Evolutionary conservation across 2,797 vertebrate genomes (phyloP).

Genomic region (Steatocranus sp.): DNA sequence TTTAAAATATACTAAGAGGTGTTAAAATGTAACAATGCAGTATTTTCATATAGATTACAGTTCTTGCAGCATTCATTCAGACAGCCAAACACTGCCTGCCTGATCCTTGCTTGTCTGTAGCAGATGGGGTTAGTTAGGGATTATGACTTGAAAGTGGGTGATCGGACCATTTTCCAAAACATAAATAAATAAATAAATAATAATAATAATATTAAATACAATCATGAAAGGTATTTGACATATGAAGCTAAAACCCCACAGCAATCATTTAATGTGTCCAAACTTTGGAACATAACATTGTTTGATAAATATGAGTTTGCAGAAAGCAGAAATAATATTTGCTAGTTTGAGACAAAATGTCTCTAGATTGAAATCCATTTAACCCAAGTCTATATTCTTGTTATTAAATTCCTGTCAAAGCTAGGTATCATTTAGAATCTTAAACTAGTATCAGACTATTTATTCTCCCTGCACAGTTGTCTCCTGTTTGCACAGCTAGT

Average conservation of each 20-base stretch:
- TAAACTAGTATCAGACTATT: background rate
- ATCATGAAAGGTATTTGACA: background rate
- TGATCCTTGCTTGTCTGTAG: background rate
- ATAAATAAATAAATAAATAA: background rate
- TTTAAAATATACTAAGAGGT: background rate
- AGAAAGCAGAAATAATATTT: background rate
- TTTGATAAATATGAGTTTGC: background rate
- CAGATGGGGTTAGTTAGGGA: background rate
- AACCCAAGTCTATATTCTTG: background rate
- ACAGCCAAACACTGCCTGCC: background rate
- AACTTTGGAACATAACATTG: background rate
- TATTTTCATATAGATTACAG: background rate
- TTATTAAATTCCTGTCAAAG: background rate
- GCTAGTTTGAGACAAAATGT: background rate
- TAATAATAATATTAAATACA: background rate
- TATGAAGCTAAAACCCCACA: background rate
- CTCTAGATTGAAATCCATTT: background rate
- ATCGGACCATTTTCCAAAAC: background rate
- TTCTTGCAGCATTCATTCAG: background rate
- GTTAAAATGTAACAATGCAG: background rate
- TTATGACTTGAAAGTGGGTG: background rate
- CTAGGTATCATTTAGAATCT: background rate
- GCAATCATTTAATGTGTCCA: background rate
- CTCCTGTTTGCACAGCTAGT: background rate
- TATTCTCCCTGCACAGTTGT: background rate